A percentile compares a stretch with the other conserved stretches of the same genome.
phyloP scores from a whole-genome alignment of 2,797 vertebrate genomes.

The Falco peregrinus region DNA sequence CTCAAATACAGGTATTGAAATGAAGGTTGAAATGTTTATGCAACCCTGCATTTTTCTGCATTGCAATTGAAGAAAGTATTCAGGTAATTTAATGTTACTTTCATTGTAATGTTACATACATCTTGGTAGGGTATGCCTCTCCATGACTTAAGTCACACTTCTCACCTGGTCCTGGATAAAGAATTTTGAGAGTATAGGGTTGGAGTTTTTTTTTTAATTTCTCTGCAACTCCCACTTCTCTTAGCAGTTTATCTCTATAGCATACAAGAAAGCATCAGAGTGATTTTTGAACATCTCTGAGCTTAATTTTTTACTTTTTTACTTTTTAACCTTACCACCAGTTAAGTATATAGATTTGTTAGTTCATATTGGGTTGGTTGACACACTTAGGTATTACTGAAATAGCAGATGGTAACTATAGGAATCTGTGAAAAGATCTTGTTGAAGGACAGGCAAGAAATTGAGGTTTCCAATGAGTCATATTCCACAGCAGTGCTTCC shows the following conservation, averaged over 20 bases:
- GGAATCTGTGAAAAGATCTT: background rate
- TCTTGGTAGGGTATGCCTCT: rapidly evolving
- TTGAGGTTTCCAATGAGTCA: rapidly evolving
- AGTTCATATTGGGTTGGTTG: background rate
- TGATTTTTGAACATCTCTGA: background rate
- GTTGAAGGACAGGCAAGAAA: background rate
- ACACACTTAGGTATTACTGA: background rate
- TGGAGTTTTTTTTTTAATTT: background rate
- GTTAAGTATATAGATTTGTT: too few species aligned
- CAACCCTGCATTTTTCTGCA: background rate
- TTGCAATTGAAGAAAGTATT: background rate
- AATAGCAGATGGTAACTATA: background rate
- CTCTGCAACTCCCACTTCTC: background rate
- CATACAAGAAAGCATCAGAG: background rate
- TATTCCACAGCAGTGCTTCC: background rate
- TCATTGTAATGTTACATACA: background rate
- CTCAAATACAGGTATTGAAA: background rate
- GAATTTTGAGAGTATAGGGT: background rate
- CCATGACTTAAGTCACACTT: background rate
- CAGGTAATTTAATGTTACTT: background rate
- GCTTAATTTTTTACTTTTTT: rapidly evolving
- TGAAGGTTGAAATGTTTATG: background rate
- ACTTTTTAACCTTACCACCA: background rate
- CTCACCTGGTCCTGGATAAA: background rate
- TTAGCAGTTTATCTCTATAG: background rate